Evolutionary conservation across 1,140 invertebrate genomes (phyloP), one percentile per base, ranked within the genome.

Genomic region (Palaemon carinicauda): DNA sequence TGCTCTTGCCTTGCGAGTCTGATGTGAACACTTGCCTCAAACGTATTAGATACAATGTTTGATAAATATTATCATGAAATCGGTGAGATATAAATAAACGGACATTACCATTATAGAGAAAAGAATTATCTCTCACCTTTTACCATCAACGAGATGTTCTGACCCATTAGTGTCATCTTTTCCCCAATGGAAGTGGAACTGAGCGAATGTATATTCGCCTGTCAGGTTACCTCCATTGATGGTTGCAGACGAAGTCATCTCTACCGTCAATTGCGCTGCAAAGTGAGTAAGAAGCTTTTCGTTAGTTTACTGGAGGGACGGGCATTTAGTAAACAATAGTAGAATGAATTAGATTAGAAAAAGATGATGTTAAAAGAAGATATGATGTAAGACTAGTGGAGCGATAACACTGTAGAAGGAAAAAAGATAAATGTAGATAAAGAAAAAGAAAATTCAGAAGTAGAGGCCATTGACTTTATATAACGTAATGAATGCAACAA

Each of bases 181-280:
- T 0, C 97, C 97, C 95, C 96, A 97, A 90, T 97, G 96, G 81
- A 97, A 94, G 91, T 97, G 96, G 53, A 96, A 91, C 90, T 97
- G 96, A 29, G 94, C 93, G 88, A 98, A 96, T 29, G 94, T 91
- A 90, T 97, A 98, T 84, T 92, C 93, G 4, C 90, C 91, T 14
- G 90, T 88, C 54, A 93, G 89, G 5, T 90, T 91, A 9, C 92
- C 92, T 5, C 91, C 91, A 15, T 17, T 27, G 17, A 89, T 50
- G 10, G 24, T 50, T 19, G 86, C 69, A 7, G 50, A 24, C 9
- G 17, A 53, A 14, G 15, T 24, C n/a, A 60, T 75, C 3, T 24
- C 52, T 21, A 24, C 4, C 19, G 17, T 54, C 12, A 87, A 5
- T 71, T 83, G 80, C 19, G 54, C 75, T 88, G 73, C 92, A 19